phyloP scores from a whole-genome alignment of 2,888 invertebrate genomes.

The Dyspetes luteomarginatus region DNA sequence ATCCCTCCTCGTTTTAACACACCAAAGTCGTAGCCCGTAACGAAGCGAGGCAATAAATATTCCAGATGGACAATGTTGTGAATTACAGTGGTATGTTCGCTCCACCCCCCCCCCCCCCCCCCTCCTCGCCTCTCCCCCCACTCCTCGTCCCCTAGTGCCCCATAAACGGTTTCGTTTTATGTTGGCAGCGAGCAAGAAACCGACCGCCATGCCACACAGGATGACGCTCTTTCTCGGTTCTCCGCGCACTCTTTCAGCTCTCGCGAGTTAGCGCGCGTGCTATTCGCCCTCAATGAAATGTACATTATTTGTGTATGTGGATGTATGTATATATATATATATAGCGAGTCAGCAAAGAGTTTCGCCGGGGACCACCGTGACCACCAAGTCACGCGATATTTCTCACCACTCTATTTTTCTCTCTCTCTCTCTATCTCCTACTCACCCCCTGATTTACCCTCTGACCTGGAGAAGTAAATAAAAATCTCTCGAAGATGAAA shows the following conservation, averaged over 20 bases:
- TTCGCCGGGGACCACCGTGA: constrained; percentile 68
- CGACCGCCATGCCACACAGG: constrained; percentile 80
- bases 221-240: constrained; percentile 68
- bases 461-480: constrained; percentile 23
- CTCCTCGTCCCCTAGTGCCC: constrained; percentile 64
- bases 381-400: constrained; percentile 72
- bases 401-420: constrained; percentile 35
- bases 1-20: constrained; percentile 13
- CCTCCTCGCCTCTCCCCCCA: constrained; percentile 30
- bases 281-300: constrained; percentile 38
- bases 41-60: constrained; percentile 80
- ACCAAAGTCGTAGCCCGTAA: constrained; percentile 67
- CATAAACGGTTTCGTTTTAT: constrained; percentile 81
- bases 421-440: constrained; percentile 23
- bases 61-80: constrained; percentile 80
- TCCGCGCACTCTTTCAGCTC: constrained; percentile 22
- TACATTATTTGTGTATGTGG: constrained; percentile 37
- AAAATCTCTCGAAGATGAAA: not conserved
- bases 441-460: constrained; percentile 31
- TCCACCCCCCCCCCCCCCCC: constrained; percentile 63
- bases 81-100: constrained; percentile 76
- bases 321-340: constrained; percentile 25
- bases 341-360: constrained; percentile 39
- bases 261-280: constrained; percentile 60
- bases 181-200: constrained; percentile 75